phyloP scores from a whole-genome alignment of 1,140 invertebrate species.

The Aethina tumida region DNA sequence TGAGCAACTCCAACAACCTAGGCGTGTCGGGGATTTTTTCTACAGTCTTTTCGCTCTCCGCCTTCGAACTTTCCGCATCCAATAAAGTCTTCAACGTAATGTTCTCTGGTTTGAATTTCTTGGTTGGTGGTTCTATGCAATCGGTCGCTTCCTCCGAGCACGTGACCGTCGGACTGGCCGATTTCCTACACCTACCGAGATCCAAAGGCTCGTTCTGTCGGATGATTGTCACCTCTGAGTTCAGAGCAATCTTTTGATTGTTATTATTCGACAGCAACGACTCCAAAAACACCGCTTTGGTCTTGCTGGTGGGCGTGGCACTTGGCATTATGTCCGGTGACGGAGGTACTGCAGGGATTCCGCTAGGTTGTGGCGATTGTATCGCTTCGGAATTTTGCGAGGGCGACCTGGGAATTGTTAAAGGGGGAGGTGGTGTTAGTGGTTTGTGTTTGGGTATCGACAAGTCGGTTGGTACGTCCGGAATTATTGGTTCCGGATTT shows the following conservation, averaged over 20 bases:
- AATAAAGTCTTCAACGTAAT: slow-evolving; percentile 36
- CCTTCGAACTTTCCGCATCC: slow-evolving; percentile 29
- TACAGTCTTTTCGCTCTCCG: slow-evolving; percentile 33
- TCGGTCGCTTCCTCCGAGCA: slow-evolving; percentile 46
- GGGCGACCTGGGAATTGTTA: slow-evolving; percentile 41
- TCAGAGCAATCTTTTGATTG: slow-evolving; percentile 42
- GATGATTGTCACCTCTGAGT: slow-evolving; percentile 44
- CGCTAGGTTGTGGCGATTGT: slow-evolving; percentile 54
- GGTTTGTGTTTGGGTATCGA: slow-evolving; percentile 33
- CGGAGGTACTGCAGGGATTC: slow-evolving; percentile 49
- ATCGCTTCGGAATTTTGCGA: slow-evolving; percentile 51
- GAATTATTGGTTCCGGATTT: too few species aligned
- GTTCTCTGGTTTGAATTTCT: slow-evolving; percentile 43
- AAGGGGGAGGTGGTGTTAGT: slow-evolving; percentile 23
- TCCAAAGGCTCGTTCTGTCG: slow-evolving; percentile 55
- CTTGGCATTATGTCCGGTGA: slow-evolving; percentile 46
- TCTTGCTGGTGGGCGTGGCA: slow-evolving; percentile 40
- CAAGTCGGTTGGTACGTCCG: slow-evolving; percentile 26
- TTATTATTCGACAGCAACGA: slow-evolving; percentile 42
- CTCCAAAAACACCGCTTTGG: slow-evolving; percentile 45
- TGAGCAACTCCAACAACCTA: slow-evolving; percentile 35
- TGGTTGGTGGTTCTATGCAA: slow-evolving; percentile 42
- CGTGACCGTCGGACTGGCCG: slow-evolving; percentile 48
- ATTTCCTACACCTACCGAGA: slow-evolving; percentile 50
- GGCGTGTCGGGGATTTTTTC: slow-evolving; percentile 30